phyloP scores from a whole-genome alignment of 2,113 vertebrate genomes.

The Eudyptes chrysolophus region DNA sequence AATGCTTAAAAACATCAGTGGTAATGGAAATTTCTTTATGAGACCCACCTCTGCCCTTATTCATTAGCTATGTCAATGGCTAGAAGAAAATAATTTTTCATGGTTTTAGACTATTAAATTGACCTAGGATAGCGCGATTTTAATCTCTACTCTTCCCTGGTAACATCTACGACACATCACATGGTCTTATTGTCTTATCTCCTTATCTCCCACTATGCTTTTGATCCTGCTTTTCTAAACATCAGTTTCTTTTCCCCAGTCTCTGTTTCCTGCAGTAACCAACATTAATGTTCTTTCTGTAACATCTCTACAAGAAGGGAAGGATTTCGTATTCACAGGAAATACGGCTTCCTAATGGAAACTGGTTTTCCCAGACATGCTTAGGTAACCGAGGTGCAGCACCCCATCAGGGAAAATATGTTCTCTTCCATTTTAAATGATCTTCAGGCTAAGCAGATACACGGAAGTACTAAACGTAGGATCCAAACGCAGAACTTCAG shows the following conservation, averaged over 20 bases:
- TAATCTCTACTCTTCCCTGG: background rate
- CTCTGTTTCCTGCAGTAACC: background rate
- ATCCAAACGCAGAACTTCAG: background rate
- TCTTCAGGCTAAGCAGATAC: background rate
- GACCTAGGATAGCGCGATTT: background rate
- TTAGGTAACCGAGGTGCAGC: background rate
- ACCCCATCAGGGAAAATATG: background rate
- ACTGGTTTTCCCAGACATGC: background rate
- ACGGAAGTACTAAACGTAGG: background rate
- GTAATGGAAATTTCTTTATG: constrained; percentile 44
- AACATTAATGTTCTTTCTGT: background rate
- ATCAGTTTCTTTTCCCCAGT: background rate
- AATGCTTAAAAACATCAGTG: background rate
- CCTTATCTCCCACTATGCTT: background rate
- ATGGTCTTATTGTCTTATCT: background rate
- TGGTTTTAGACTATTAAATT: background rate
- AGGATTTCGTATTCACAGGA: background rate
- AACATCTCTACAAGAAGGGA: background rate
- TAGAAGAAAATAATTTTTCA: background rate
- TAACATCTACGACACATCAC: background rate
- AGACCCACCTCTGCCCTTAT: constrained; percentile 4
- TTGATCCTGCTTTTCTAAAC: background rate
- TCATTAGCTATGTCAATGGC: background rate
- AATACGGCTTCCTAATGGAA: background rate
- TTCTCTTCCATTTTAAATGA: background rate